Evolutionary conservation across 2,113 vertebrate species (phyloP).

Genomic region (Mobula birostris): DNA sequence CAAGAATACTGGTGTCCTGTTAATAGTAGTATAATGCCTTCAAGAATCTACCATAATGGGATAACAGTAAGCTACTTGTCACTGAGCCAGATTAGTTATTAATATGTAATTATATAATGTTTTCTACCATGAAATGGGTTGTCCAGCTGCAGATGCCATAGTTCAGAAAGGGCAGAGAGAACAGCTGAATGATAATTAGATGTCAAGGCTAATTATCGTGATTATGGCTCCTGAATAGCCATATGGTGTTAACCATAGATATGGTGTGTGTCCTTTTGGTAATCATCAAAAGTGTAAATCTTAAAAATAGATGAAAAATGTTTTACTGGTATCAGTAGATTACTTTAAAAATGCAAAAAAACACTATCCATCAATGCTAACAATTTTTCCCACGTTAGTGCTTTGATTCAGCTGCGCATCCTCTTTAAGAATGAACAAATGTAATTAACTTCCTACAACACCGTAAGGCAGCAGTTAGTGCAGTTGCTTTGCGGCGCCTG

Average conservation of each 20-base stretch:
- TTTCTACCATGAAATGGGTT: constrained; percentile 48
- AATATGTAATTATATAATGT: constrained; percentile 6
- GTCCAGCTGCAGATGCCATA: constrained; percentile 65
- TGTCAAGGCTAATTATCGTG: constrained; percentile 77
- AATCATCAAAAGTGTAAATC: background rate
- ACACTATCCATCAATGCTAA: background rate
- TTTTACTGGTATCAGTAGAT: background rate
- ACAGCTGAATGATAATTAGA: constrained; percentile 70
- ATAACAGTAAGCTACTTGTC: background rate
- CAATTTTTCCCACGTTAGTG: background rate
- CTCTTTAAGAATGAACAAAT: background rate
- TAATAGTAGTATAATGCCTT: background rate
- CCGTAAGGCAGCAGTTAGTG: no score
- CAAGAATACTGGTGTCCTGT: background rate
- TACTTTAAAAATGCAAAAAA: background rate
- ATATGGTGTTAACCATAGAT: constrained; percentile 57
- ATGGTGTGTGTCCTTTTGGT: constrained; percentile 44
- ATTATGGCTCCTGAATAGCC: constrained; percentile 66
- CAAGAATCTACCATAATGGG: no score
- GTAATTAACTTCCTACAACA: background rate
- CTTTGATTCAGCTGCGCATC: background rate
- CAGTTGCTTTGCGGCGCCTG: no score
- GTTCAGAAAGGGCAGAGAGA: constrained; percentile 46
- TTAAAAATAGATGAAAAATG: background rate
- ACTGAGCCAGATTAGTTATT: background rate